These are phyloP conservation scores for Andrena minutula DNA, from an alignment of 2,888 invertebrate species.

Conservation along the genomic window DNA sequence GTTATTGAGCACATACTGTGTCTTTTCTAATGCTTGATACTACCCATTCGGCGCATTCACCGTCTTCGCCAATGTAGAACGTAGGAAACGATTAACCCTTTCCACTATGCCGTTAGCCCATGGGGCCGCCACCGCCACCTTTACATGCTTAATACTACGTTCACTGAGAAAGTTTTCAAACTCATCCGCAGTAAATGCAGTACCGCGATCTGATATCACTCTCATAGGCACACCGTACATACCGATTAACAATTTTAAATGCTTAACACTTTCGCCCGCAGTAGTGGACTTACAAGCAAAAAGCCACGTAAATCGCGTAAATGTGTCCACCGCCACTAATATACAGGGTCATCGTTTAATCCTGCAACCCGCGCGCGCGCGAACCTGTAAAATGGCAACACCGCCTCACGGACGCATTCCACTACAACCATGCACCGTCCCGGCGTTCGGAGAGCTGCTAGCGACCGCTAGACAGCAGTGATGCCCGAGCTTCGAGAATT, in stretches of 20 bases:
- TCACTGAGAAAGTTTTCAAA: not conserved
- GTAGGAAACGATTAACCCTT: not conserved
- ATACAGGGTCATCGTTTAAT: no score
- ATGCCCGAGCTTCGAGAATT: no score
- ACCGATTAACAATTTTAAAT: not conserved
- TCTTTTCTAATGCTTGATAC: not conserved
- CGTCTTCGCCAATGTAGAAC: not conserved
- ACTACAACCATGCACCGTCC: no score
- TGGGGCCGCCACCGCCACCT: not conserved
- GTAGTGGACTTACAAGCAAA: not conserved
- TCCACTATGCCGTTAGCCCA: not conserved
- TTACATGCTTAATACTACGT: not conserved
- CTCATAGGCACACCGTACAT: not conserved
- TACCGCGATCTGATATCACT: not conserved
- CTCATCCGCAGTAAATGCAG: not conserved
- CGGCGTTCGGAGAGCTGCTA: no score
- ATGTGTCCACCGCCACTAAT: no score
- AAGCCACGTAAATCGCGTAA: not conserved
- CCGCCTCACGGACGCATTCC: no score
- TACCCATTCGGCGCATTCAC: not conserved
- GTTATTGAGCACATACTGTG: not conserved
- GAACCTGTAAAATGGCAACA: no score
- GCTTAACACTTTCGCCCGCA: not conserved
- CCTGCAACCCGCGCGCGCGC: no score
- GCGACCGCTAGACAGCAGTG: no score